Conservation (phyloP, 1,140 invertebrate species). For the Epicauta chinensis region DNA sequence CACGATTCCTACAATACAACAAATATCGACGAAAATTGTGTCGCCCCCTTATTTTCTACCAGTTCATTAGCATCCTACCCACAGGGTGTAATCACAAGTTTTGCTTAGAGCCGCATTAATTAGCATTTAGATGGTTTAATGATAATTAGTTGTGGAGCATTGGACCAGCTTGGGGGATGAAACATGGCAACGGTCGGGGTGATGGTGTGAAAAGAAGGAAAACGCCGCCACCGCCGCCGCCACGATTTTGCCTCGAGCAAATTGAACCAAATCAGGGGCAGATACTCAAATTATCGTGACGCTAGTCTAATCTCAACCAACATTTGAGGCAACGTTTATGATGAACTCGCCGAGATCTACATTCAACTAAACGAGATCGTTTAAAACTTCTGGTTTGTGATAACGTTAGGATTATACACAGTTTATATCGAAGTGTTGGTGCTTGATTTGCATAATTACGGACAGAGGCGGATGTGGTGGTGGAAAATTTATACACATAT, state of each 20-base stretch:
- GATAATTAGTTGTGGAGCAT: conserved; percentile 45
- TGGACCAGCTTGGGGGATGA: conserved; percentile 38
- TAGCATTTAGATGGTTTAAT: conserved; percentile 51
- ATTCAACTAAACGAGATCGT: conserved; percentile 32
- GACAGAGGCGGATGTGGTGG: too few species aligned
- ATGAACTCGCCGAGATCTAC: conserved; percentile 27
- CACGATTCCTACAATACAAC: too few species aligned
- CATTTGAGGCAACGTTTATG: conserved; percentile 23
- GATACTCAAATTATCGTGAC: conserved; percentile 30
- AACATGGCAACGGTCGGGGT: conserved; percentile 31
- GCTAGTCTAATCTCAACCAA: conserved; percentile 23
- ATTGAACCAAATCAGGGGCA: background rate
- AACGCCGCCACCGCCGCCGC: conserved; percentile 8
- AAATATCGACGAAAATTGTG: too few species aligned
- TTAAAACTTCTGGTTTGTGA: conserved; percentile 24
- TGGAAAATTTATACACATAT: too few species aligned
- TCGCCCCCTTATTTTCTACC: background rate
- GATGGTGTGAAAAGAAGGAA: conserved; percentile 40
- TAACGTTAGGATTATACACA: conserved; percentile 21
- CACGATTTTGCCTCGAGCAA: background rate
- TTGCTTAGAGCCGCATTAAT: conserved; percentile 46
- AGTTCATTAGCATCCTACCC: conserved; percentile 44
- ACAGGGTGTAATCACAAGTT: conserved; percentile 36
- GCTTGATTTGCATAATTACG: conserved; percentile 18
- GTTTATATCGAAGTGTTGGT: conserved; percentile 21